Base-by-base conservation (phyloP, 2,888 invertebrate species). In the Linyphia triangularis region DNA sequence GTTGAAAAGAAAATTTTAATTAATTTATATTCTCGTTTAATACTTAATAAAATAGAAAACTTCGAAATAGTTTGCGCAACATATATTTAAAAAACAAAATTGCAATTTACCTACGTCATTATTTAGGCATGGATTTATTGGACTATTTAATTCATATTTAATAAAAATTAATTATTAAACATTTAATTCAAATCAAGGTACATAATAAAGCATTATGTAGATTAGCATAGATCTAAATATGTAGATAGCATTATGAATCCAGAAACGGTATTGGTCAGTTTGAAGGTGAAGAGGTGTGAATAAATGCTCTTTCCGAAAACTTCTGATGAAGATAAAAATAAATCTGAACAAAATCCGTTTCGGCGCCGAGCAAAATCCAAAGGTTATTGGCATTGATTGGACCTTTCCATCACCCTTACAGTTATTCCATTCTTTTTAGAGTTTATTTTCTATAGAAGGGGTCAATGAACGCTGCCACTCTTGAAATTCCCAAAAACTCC, bases 311-410 rank as follows among this genome's bases (percentile, higher is more conserved):
- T 43, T 28, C 1, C 59, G 10, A 51, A 30, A 67, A 33, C 30
- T 67, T 33, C 30, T 33, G 13, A 51, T 1, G 13, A 61, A 61
- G 59, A 61, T 61, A 61, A 65, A 65, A 16, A 65, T n/a, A 65
- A 16, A 65, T 22, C n/a, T n/a, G 2, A 26, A 7, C 10, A 67
- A 33, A 67, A 67, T 16, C 19, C n/a, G 5, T 16, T 43, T 43
- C 24, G 10, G 10, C 63, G 72, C 26, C 28, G 57, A 37, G 33
- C 28, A 16, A 59, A 26, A 69, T 59, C 19, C 59, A 69, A 81
- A 70, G 70, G 70, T 81, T 81, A 40, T 24, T 81, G 59, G 28
- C 81, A 81, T 59, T 43, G 79, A 79, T 57, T 33, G 69, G 22
- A 57, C 40, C 22, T 37, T 70, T 37, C 57, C 28, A 70, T 59